phyloP scores from a whole-genome alignment of 1,140 invertebrate genomes.

The Ptiloglossa arizonensis region DNA sequence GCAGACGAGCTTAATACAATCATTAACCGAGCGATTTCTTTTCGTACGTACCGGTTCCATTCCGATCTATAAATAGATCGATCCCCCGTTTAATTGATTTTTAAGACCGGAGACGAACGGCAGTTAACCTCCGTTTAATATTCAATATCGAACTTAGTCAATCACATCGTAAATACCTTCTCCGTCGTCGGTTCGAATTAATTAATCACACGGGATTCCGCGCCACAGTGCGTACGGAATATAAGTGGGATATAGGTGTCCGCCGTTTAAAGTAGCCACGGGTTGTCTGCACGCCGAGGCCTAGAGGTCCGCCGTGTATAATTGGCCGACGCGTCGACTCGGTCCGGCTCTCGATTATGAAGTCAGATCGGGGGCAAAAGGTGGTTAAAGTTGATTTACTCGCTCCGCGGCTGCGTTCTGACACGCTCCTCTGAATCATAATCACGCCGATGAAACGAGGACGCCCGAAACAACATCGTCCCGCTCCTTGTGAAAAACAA shows the following conservation, averaged over 20 bases:
- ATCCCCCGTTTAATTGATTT: not conserved
- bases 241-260: not conserved
- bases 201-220: not conserved
- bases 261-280: slow-evolving; percentile 24
- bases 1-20: too few species aligned
- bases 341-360: slow-evolving; percentile 34
- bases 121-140: slow-evolving; percentile 16
- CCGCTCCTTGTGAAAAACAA: not conserved
- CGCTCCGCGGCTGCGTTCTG: slow-evolving; percentile 15
- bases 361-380: slow-evolving; percentile 43
- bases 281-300: not conserved
- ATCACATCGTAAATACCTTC: not conserved
- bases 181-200: not conserved
- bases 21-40: too few species aligned
- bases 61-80: slow-evolving; percentile 8
- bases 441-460: slow-evolving; percentile 18
- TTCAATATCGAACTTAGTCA: not conserved
- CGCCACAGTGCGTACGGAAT: not conserved
- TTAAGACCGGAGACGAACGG: too few species aligned
- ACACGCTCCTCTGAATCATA: slow-evolving; percentile 18
- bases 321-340: slow-evolving; percentile 32
- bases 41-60: too few species aligned
- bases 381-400: slow-evolving; percentile 45
- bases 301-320: slow-evolving; percentile 34
- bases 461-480: not conserved